Evolutionary conservation across 1,140 invertebrate genomes (phyloP).

Genomic region (Solenopsis invicta): DNA sequence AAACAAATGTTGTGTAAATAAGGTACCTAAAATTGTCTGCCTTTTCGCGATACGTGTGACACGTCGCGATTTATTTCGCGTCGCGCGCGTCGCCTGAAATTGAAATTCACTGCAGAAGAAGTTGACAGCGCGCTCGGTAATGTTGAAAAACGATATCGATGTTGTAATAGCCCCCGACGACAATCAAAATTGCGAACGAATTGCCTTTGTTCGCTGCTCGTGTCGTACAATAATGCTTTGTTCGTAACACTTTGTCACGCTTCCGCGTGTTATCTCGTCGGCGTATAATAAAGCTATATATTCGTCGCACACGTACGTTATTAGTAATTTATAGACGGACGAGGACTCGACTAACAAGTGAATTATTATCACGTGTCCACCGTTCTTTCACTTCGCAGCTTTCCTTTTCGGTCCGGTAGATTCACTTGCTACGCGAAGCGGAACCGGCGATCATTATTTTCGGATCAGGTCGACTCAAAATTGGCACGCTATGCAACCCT

Average conservation of each 20-base stretch:
- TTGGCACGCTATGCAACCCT: conserved; percentile 31
- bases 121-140: neutral
- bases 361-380: conserved; percentile 46
- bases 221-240: conserved; percentile 50
- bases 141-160: conserved; percentile 36
- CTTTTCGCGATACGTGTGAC: neutral
- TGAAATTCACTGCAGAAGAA: conserved; percentile 33
- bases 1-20: neutral
- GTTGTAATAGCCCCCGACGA: conserved; percentile 11
- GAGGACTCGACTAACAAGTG: neutral
- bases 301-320: conserved; percentile 29
- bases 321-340: conserved; percentile 39
- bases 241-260: conserved; percentile 39
- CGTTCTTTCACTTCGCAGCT: neutral
- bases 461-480: conserved; percentile 54
- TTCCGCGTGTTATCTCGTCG: conserved; percentile 22
- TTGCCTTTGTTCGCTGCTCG: conserved; percentile 36
- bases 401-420: conserved; percentile 1
- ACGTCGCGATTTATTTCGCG: conserved; percentile 1
- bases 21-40: neutral
- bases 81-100: neutral
- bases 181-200: conserved; percentile 44
- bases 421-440: neutral
- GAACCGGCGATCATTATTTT: conserved; percentile 48
- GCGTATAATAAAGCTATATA: conserved; percentile 39